Percentiles rank a stretch among this genome's conserved stretches.
Evolutionary conservation across 1,140 invertebrate species (phyloP).

Genomic region (Drosophila santomea): DNA sequence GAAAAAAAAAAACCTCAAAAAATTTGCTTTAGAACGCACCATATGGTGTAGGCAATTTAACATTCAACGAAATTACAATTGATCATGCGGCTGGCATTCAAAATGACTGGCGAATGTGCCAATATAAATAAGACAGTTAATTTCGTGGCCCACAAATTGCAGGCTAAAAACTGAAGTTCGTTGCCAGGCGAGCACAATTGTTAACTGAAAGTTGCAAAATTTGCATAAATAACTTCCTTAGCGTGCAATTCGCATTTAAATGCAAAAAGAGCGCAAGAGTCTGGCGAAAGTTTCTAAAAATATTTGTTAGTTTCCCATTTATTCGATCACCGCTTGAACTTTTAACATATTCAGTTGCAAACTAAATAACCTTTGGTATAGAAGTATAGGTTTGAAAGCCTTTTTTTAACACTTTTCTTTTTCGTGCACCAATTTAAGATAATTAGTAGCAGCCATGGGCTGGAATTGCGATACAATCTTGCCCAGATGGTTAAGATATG

Average conservation of each 20-base stretch:
- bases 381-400: not conserved
- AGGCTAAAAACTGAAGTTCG: not conserved
- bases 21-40: conserved; percentile 33
- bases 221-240: not conserved
- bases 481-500: conserved; percentile 24
- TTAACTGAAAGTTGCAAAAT: conserved; percentile 2
- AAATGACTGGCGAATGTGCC: not conserved
- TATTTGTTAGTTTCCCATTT: not conserved
- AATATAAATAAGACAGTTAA: conserved; percentile 4
- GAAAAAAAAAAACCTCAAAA: not conserved
- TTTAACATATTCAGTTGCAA: too few relatives aligned
- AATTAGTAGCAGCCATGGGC: not conserved
- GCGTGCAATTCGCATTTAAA: conserved; percentile 1
- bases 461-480: conserved; percentile 1
- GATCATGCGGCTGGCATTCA: conserved; percentile 43
- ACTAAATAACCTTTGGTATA: too few relatives aligned
- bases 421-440: not conserved
- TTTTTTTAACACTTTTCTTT: not conserved
- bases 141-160: not conserved
- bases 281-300: not conserved
- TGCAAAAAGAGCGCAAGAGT: not conserved
- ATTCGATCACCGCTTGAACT: too few relatives aligned
- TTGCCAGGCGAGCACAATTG: not conserved
- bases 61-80: conserved; percentile 10
- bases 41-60: conserved; percentile 35